Evolutionary conservation across 1,140 invertebrate species (phyloP).

Genomic region (Neuroterus valhalla): DNA sequence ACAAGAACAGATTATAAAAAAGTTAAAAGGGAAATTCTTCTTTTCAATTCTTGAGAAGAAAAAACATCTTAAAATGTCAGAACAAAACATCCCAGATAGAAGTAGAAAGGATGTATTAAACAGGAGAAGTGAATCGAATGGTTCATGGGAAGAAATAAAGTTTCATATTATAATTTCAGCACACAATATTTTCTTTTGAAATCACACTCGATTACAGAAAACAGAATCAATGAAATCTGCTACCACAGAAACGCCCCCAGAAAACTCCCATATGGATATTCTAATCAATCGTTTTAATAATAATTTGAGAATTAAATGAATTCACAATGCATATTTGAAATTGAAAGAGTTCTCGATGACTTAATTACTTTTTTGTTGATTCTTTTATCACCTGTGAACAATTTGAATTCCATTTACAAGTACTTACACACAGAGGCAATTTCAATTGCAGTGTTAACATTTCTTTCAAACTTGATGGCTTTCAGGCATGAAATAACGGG

Average conservation of each 20-base stretch:
- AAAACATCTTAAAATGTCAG: no score
- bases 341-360: background rate
- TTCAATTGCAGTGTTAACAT: conserved; percentile 18
- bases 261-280: conserved; percentile 8
- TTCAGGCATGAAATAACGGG: conserved; percentile 17
- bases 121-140: no score
- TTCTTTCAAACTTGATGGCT: conserved; percentile 5
- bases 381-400: background rate
- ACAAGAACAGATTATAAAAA: background rate
- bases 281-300: background rate
- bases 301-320: background rate
- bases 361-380: background rate
- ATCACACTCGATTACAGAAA: conserved; percentile 9
- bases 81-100: no score
- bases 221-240: background rate
- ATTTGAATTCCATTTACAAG: background rate
- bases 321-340: background rate
- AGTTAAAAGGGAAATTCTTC: no score
- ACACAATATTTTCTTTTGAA: background rate
- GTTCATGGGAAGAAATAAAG: no score
- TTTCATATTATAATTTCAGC: no score
- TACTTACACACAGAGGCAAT: background rate
- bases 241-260: background rate
- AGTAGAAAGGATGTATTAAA: no score
- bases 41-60: no score